Evolutionary conservation across 2,113 vertebrate genomes (phyloP), one percentile per base, ranked within the genome.

Genomic region (Podilymbus podiceps): DNA sequence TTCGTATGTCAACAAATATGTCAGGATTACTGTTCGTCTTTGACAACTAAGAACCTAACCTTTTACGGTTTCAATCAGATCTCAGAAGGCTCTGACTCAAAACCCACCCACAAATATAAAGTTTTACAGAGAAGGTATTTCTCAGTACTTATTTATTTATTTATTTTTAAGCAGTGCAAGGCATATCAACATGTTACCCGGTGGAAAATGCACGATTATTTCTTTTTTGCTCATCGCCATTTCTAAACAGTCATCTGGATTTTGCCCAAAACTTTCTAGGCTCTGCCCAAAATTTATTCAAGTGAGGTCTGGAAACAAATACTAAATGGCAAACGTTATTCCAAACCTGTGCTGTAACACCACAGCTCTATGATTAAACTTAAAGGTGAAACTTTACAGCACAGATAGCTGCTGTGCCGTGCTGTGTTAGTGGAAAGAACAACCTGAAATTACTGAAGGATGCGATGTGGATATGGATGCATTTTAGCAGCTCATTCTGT

Each of bases 11-110:
- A 88, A 31, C 58, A 90, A 23, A 74, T 81, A 67, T 25, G 46
- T 77, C 72, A 67, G 44, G 47, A 74, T 90, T 93, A 71, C 31
- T 66, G 66, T 80, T 86, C 1, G 1, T 64, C 50, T 95, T 68
- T 88, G 92, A 79, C 79, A 93, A n/a, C 33, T 64, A 64, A 68
- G 27, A 88, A 78, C 40, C 44, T 82, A 72, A 88, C 64, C 44
- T 78, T 82, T 30, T 19, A 49, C 40, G 3, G 2, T 71, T 85
- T 88, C 40, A 68, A 2, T 60, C 67, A 79, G 64, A 68, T n/a
- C n/a, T 88, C 75, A 40, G 19, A 64, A 79, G 40, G 38, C 68
- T 80, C 59, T 69, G 63, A 58, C 33, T 77, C 50, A 80, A 95
- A 86, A 49, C 17, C 18, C 42, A 62, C 58, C 22, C 3, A 7